phyloP scores from a whole-genome alignment of 2,113 vertebrate genomes.

The Muntiacus muntjak region DNA sequence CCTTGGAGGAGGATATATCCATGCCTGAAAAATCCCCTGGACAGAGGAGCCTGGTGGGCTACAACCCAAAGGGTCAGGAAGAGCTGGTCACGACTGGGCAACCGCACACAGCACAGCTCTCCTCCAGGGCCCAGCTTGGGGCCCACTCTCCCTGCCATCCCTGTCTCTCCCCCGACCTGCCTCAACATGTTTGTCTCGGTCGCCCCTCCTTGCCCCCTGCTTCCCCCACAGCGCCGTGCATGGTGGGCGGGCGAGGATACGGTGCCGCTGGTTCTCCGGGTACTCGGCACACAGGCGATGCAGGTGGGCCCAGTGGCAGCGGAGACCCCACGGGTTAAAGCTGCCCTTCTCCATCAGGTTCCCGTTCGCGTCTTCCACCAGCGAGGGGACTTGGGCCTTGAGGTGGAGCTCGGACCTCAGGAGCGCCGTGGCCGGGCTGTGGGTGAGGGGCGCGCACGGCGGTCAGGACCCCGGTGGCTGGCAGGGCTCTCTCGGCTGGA shows the following conservation, averaged over 20 bases:
- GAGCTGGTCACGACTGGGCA: neutral
- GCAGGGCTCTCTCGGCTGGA: neutral
- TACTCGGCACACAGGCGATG: conserved; percentile 79
- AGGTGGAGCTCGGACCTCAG: conserved; percentile 74
- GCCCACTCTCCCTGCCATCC: neutral
- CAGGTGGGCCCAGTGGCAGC: conserved; percentile 83
- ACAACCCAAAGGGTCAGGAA: neutral
- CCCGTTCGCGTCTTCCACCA: conserved; percentile 67
- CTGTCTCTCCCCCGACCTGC: neutral
- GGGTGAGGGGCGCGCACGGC: neutral
- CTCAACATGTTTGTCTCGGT: accelerated
- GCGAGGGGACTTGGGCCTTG: conserved; percentile 37
- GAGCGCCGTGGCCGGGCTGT: conserved; percentile 64
- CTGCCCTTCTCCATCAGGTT: conserved; percentile 71
- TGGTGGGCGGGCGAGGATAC: conserved; percentile 76
- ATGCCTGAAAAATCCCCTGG: neutral
- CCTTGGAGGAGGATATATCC: neutral
- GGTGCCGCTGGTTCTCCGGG: conserved; percentile 78
- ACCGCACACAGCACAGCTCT: neutral
- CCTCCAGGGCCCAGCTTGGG: neutral
- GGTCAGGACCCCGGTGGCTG: neutral
- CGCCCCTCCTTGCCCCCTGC: accelerated
- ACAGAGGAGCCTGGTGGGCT: neutral
- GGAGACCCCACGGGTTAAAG: conserved; percentile 83
- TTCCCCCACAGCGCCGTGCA: neutral